Percentiles rank a stretch among this genome's conserved stretches.
phyloP scores from a whole-genome alignment of 2,888 invertebrate species.

The Hirtodrosophila alboralis region DNA sequence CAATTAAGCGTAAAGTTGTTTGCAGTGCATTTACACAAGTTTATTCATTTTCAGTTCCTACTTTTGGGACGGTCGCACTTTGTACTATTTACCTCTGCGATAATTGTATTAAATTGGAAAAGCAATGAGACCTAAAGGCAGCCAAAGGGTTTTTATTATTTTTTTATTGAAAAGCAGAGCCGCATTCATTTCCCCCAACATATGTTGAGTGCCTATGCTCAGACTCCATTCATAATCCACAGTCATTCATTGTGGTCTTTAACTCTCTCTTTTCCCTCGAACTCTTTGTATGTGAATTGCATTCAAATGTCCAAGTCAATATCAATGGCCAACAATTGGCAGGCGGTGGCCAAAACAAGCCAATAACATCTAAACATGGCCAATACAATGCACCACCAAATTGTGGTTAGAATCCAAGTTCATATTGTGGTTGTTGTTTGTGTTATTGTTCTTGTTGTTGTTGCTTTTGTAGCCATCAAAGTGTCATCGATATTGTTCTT shows the following conservation, averaged over 20 bases:
- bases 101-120: conserved; percentile 40
- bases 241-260: conserved; percentile 1
- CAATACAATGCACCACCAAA: conserved; percentile 39
- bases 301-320: conserved; percentile 26
- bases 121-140: conserved; percentile 1
- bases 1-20: conserved; percentile 43
- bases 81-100: conserved; percentile 8
- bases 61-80: conserved; percentile 6
- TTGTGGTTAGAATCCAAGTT: conserved; percentile 24
- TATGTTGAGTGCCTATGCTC: conserved; percentile 24
- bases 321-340: conserved; percentile 51
- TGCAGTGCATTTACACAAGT: conserved; percentile 29
- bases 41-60: conserved; percentile 24
- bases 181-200: conserved; percentile 16
- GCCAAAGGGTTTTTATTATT: too few species aligned
- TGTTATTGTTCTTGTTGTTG: conserved; percentile 7
- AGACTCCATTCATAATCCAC: conserved; percentile 28
- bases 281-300: conserved; percentile 24
- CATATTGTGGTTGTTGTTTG: conserved; percentile 36
- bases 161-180: too few species aligned
- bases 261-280: neutral
- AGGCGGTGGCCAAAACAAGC: conserved; percentile 47
- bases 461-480: conserved; percentile 6
- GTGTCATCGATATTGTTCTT: conserved; percentile 16
- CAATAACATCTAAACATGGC: conserved; percentile 24